Evolutionary conservation across 2,888 invertebrate species (phyloP), one percentile per base, ranked within the genome.

Genomic region (Dione vanillae): DNA sequence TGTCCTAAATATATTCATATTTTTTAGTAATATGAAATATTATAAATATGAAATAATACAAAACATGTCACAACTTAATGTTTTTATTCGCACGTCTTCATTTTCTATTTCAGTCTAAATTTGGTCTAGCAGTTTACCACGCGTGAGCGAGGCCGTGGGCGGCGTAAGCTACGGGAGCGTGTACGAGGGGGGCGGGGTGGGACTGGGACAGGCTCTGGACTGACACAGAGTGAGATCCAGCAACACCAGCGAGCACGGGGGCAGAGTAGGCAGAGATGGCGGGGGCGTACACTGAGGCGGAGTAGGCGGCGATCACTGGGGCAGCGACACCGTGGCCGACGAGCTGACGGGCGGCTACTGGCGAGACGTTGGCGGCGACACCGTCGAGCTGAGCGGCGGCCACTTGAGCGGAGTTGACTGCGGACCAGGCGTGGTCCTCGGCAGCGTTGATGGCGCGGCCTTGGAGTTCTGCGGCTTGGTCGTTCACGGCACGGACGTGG

Each of bases 11-110:
- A n/a, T n/a, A n/a, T n/a, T n/a, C n/a, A n/a, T n/a, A n/a, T n/a
- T n/a, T n/a, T n/a, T n/a, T n/a, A n/a, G n/a, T n/a, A n/a, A n/a
- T n/a, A n/a, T n/a, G n/a, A n/a, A n/a, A n/a, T n/a, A n/a, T n/a
- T n/a, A 0, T 3, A 35, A 54, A 37, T 54, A 11, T 37, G 16
- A 49, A 64, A 49, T 64, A 47, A 64, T 2, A 64, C 2, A 66
- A 20, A 27, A 9, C 37, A 20, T 67, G 27, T 74, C 73, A 76
- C 75, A 77, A 73, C 54, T 80, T 77, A 78, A 77, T 76, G 37
- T 87, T 89, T 92, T 91, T 91, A 92, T 91, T 91, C 89, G 89
- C 92, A 86, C 91, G 89, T 91, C 91, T 91, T 90, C 90, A 86
- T 88, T 85, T 78, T 19, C 62, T 37, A 64, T 84, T 78, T 27